Percentiles rank a stretch among this genome's conserved stretches.
These are phyloP conservation scores for Astur gentilis DNA, from an alignment of 2,113 vertebrate species.

Conservation along the genomic window DNA sequence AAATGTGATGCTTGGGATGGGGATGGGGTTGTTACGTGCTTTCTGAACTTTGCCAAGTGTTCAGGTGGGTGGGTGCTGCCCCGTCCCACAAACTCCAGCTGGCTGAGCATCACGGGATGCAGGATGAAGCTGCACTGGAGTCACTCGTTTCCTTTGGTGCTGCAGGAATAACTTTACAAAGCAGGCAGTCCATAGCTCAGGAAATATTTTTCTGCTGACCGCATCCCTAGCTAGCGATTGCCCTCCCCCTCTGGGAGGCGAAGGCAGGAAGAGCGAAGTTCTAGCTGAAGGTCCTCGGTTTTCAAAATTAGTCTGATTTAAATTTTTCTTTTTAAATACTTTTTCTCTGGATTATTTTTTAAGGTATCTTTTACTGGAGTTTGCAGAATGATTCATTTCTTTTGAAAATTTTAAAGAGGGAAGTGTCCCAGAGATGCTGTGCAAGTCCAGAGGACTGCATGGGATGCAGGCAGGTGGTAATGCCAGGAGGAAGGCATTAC, in stretches of 20 bases:
- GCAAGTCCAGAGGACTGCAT: background rate
- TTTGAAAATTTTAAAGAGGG: background rate
- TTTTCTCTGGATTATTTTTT: background rate
- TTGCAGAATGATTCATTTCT: background rate
- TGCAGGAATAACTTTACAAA: background rate
- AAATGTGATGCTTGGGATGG: background rate
- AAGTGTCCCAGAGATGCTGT: background rate
- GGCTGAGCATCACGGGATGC: background rate
- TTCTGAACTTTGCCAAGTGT: background rate
- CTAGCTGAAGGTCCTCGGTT: background rate
- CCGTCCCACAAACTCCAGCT: background rate
- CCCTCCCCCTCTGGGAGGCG: background rate
- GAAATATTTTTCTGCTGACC: constrained; percentile 19
- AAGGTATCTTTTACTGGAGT: background rate
- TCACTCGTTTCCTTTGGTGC: background rate
- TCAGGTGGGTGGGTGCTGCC: background rate
- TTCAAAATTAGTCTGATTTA: background rate
- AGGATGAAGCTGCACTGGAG: background rate
- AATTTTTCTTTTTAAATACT: background rate
- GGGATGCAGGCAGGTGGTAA: background rate
- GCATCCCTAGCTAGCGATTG: background rate
- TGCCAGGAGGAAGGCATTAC: background rate
- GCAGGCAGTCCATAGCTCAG: background rate
- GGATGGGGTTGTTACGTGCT: background rate
- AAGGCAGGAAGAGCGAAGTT: background rate